These are phyloP conservation scores for Fabriciana adippe DNA, from an alignment of 2,888 invertebrate species.

Conservation along the genomic window DNA sequence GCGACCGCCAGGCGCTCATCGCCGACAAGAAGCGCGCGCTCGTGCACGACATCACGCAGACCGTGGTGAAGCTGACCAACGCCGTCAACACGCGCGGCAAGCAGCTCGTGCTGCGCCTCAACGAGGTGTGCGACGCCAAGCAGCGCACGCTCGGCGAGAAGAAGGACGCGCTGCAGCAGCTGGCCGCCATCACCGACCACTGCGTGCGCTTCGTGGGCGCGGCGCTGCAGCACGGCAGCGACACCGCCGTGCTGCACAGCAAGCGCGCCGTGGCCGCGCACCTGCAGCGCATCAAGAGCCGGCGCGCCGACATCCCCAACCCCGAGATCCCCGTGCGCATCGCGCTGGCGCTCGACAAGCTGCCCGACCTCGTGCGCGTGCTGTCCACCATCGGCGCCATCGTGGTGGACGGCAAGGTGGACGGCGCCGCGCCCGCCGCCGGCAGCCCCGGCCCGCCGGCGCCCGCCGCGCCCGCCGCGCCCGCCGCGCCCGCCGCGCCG, in stretches of 20 bases:
- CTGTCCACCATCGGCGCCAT: slow-evolving; percentile 90
- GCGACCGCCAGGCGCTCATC: slow-evolving; percentile 92
- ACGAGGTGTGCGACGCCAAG: slow-evolving; percentile 88
- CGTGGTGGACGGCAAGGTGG: slow-evolving; percentile 91
- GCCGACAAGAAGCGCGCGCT: slow-evolving; percentile 92
- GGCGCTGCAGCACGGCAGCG: slow-evolving; percentile 89
- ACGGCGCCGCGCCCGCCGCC: slow-evolving; percentile 65
- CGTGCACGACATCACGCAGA: slow-evolving; percentile 92
- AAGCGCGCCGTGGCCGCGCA: slow-evolving; percentile 89
- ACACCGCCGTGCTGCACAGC: slow-evolving; percentile 91
- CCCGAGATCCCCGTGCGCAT: slow-evolving; percentile 94
- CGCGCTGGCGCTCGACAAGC: slow-evolving; percentile 89
- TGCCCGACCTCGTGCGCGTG: slow-evolving; percentile 90
- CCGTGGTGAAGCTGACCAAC: slow-evolving; percentile 92
- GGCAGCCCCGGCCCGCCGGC: slow-evolving; percentile 40
- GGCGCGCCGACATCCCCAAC: slow-evolving; percentile 93
- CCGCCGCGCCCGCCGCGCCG: slow-evolving; percentile 45
- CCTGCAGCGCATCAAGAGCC: slow-evolving; percentile 90
- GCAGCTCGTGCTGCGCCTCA: slow-evolving; percentile 89
- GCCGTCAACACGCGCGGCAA: slow-evolving; percentile 92
- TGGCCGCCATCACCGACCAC: slow-evolving; percentile 93
- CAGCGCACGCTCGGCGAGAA: slow-evolving; percentile 91
- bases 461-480: slow-evolving; percentile 43
- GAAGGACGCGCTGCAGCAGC: slow-evolving; percentile 90
- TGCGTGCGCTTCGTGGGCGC: slow-evolving; percentile 92